A percentile compares a stretch with the other conserved stretches of the same genome.
These are phyloP conservation scores for Microplitis demolitor DNA, from an alignment of 1,140 invertebrate species.

Conservation along the genomic window DNA sequence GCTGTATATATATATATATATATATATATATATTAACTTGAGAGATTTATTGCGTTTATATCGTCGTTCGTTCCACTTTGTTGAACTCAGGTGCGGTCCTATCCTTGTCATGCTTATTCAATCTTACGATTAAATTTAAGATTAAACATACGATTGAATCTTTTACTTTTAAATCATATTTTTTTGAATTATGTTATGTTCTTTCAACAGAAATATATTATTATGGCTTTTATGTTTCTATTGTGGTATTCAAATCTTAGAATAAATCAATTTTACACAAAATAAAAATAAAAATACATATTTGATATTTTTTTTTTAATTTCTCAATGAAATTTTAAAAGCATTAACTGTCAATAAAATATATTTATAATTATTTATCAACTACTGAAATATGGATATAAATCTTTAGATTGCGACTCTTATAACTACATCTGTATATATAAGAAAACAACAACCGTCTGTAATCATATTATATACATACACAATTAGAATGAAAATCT, in stretches of 20 bases:
- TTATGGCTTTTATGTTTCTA: neutral
- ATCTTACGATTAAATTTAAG: slow-evolving; percentile 15
- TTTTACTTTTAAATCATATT: neutral
- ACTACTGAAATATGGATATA: too few species aligned
- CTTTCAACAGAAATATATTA: slow-evolving; percentile 10
- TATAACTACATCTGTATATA: too few species aligned
- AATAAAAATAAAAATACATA: too few species aligned
- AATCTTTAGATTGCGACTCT: too few species aligned
- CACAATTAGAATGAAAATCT: neutral
- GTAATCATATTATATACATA: neutral
- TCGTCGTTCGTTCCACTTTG: slow-evolving; percentile 25
- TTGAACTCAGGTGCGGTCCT: slow-evolving; percentile 28
- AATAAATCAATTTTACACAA: too few species aligned
- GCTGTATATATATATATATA: neutral
- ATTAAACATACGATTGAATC: neutral
- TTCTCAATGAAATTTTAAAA: too few species aligned
- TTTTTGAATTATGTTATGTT: too few species aligned
- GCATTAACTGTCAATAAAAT: too few species aligned
- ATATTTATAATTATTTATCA: too few species aligned
- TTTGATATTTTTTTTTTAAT: too few species aligned
- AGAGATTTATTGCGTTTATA: slow-evolving; percentile 21
- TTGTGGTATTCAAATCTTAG: too few species aligned
- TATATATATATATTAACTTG: neutral
- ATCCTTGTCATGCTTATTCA: neutral
- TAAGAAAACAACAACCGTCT: too few species aligned